Evolutionary conservation across 2,113 vertebrate genomes (phyloP), one percentile per base, ranked within the genome.

Genomic region (Amblyornis subalaris): DNA sequence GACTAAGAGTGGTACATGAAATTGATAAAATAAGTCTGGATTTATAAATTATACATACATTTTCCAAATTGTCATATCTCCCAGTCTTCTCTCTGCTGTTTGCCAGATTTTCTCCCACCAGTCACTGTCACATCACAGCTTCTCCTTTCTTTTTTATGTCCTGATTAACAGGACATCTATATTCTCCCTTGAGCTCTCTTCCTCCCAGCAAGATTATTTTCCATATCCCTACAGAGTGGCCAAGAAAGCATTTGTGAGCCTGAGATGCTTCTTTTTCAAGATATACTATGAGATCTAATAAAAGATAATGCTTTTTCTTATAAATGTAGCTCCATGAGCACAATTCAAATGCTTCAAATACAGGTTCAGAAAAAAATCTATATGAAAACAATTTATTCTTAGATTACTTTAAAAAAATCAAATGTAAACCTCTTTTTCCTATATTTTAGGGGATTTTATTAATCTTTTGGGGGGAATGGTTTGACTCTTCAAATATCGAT

Each of bases 111-210:
- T 86, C 53, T 92, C 93, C 93, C 84, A 96, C 93, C 95, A 95
- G 93, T 95, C 95, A 95, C 86, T 94, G 96, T 93, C 95, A 94
- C 89, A 89, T 94, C 91, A 85, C 65, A 94, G 76, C 70, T 89
- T 91, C 93, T 91, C 36, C 51, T 89, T 94, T 90, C 84, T 87
- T 93, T 93, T 94, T 93, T 90, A 91, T 92, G 94, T 93, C 90
- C 95, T 96, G 94, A 93, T 96, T 96, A 96, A 96, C 72, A 94
- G 96, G 95, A 96, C 92, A 94, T 96, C 95, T 96, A 88, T 96
- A 94, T 93, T 95, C 82, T 94, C 92, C 95, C 92, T 79, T 93
- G 90, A 93, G 93, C 90, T 75, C 62, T 88, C 74, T 91, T 94
- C 81, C 88, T 96, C 79, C 51, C 79, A 96, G 95, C 90, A 93